Evolutionary conservation across 1,140 invertebrate genomes (phyloP).

Genomic region (Drosophila dunni): DNA sequence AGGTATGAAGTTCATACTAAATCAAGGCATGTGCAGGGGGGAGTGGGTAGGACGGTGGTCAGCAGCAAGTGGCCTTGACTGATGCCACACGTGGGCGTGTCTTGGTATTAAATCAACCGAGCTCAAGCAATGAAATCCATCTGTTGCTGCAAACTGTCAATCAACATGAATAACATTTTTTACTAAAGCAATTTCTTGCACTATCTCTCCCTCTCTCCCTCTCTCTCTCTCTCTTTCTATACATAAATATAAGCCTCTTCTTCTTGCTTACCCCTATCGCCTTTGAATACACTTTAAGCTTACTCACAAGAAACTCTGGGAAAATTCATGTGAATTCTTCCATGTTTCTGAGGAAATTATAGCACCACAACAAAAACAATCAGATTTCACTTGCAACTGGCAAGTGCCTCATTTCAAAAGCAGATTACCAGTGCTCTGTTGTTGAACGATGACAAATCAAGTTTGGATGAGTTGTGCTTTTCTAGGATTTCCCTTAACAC

Average conservation of each 20-base stretch:
- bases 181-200: background rate
- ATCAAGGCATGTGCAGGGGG: slow-evolving; percentile 17
- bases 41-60: too few species aligned
- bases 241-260: background rate
- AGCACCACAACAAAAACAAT: background rate
- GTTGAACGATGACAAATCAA: slow-evolving; percentile 3
- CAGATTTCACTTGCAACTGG: background rate
- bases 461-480: slow-evolving; percentile 1
- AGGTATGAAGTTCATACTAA: slow-evolving; percentile 31
- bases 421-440: too few species aligned
- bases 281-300: background rate
- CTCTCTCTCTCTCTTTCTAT: background rate
- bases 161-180: slow-evolving; percentile 9
- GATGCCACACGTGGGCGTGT: background rate
- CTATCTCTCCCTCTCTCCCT: background rate
- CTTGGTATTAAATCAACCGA: slow-evolving; percentile 13
- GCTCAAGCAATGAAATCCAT: background rate
- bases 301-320: background rate
- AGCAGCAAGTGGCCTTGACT: slow-evolving; percentile 1
- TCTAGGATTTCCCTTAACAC: slow-evolving; percentile 3
- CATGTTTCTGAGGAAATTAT: background rate
- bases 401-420: background rate
- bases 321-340: background rate
- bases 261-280: background rate
- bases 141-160: slow-evolving; percentile 9